Evolutionary conservation across 2,888 invertebrate genomes (phyloP).

Genomic region (Poecilus cupreus): DNA sequence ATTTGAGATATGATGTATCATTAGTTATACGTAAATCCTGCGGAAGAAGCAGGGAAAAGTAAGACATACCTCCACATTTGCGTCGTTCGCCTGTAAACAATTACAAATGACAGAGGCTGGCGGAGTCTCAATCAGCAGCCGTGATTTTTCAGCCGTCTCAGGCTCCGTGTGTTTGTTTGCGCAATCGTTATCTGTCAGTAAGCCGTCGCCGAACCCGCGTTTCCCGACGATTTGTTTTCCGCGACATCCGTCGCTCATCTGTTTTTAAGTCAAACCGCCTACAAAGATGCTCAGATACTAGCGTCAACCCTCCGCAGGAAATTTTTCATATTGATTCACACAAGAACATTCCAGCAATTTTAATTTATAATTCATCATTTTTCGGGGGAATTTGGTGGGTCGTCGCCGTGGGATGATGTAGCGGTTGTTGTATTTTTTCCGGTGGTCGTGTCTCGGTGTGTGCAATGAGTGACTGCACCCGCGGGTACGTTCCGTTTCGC

Average conservation of each 20-base stretch:
- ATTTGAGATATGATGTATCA: background rate
- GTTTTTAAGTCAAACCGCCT: slow-evolving; percentile 62
- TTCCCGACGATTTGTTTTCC: slow-evolving; percentile 59
- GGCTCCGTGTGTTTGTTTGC: slow-evolving; percentile 35
- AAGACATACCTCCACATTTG: background rate
- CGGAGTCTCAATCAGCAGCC: slow-evolving; percentile 43
- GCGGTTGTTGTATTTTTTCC: slow-evolving; percentile 3
- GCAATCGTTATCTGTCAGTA: slow-evolving; percentile 68
- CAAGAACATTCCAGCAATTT: background rate
- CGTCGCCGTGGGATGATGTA: too few species aligned
- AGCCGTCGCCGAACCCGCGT: slow-evolving; percentile 65
- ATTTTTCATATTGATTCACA: slow-evolving; percentile 32
- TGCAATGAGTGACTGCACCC: slow-evolving; percentile 55
- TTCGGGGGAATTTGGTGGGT: background rate
- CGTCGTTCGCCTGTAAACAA: slow-evolving; percentile 34
- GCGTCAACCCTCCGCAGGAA: slow-evolving; percentile 23
- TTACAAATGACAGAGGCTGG: slow-evolving; percentile 45
- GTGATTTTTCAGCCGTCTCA: slow-evolving; percentile 44
- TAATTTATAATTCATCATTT: too few species aligned
- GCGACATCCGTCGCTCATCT: slow-evolving; percentile 70
- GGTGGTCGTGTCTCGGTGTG: slow-evolving; percentile 1
- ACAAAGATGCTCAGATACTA: slow-evolving; percentile 37
- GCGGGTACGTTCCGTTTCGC: slow-evolving; percentile 52
- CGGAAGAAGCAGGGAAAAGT: background rate
- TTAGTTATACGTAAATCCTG: background rate